These are phyloP conservation scores for Girardinichthys multiradiatus DNA, from an alignment of 2,113 vertebrate genomes.

Conservation along the genomic window DNA sequence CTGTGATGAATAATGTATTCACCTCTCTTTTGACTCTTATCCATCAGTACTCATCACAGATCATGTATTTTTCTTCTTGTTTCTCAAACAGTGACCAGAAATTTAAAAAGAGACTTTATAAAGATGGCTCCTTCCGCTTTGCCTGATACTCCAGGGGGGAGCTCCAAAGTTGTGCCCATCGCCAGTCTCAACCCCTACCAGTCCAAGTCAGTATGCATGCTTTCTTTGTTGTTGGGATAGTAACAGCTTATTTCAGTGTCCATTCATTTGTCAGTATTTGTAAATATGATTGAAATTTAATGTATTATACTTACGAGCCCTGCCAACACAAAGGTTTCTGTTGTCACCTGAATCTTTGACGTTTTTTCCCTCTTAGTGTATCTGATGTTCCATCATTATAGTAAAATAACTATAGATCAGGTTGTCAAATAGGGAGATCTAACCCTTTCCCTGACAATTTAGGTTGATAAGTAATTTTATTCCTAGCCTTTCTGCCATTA, in stretches of 20 bases:
- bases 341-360: no score
- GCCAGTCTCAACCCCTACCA: constrained; percentile 97
- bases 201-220: constrained; percentile 86
- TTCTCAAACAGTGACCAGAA: constrained; percentile 74
- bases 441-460: background rate
- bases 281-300: background rate
- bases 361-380: no score
- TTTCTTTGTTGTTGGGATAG: background rate
- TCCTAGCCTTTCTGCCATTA: background rate
- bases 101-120: constrained; percentile 80
- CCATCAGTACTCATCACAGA: constrained; percentile 52
- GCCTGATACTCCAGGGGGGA: constrained; percentile 82
- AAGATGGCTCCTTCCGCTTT: constrained; percentile 71
- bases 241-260: no score
- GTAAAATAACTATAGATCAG: no score
- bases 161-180: constrained; percentile 91
- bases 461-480: background rate
- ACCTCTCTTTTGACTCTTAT: constrained; percentile 48
- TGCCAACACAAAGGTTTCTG: no score
- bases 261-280: background rate
- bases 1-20: constrained; percentile 57
- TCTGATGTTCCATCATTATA: no score
- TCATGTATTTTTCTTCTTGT: constrained; percentile 52
- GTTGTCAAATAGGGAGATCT: no score
- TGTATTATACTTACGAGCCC: background rate